Conservation (phyloP, 2,113 vertebrate genomes). For the Syngnathus floridae region DNA sequence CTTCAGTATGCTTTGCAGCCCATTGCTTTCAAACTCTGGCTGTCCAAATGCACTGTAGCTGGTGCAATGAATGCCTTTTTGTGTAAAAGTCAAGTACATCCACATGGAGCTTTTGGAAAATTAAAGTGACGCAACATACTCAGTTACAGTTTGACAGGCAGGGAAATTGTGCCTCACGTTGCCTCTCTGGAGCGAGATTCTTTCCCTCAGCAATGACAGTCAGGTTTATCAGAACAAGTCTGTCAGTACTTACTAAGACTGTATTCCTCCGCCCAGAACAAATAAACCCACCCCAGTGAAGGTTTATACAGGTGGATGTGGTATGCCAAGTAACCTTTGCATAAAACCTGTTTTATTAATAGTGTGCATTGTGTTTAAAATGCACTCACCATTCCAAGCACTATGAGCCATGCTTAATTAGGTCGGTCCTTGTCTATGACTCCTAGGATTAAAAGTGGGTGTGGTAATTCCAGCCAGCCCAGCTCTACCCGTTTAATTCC, state of each 20-base stretch:
- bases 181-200: conserved; percentile 1
- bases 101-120: conserved; percentile 30
- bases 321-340: conserved; percentile 5
- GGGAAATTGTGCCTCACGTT: conserved; percentile 46
- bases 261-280: conserved; percentile 3
- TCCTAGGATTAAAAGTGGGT: background rate
- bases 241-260: background rate
- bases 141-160: conserved; percentile 25
- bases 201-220: background rate
- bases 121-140: conserved; percentile 20
- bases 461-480: conserved; percentile 31
- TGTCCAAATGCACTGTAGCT: background rate
- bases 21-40: background rate
- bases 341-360: conserved; percentile 9
- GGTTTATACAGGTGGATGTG: conserved; percentile 1
- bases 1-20: background rate
- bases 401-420: background rate
- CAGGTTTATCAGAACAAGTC: conserved; percentile 5
- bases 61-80: conserved; percentile 27
- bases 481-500: conserved; percentile 32
- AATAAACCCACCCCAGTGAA: conserved; percentile 11
- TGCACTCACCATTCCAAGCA: conserved; percentile 6
- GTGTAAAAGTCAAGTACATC: background rate
- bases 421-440: background rate
- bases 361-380: background rate